Conservation (phyloP, 2,797 vertebrate genomes). For the Semaprochilodus insignis region DNA sequence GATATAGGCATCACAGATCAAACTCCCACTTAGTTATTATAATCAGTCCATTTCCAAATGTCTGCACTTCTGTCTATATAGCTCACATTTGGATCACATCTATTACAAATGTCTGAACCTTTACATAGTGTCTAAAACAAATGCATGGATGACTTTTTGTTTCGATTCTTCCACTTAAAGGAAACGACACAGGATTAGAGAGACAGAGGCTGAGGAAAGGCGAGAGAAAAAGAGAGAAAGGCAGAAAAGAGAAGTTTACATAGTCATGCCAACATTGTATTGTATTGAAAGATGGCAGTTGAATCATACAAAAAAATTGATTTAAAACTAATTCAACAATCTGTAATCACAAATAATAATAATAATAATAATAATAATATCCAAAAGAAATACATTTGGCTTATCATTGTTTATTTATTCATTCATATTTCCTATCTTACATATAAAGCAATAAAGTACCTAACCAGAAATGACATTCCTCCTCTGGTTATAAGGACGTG, state of each 20-base stretch:
- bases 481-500: conserved; percentile 35
- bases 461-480: conserved; percentile 65
- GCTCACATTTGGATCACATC: conserved; percentile 66
- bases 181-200: conserved; percentile 67
- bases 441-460: conserved; percentile 60
- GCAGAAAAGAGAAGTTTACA: conserved; percentile 61
- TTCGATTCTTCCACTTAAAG: conserved; percentile 77
- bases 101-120: conserved; percentile 63
- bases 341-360: conserved; percentile 60
- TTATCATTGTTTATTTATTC: conserved; percentile 80
- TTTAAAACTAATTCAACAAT: conserved; percentile 61
- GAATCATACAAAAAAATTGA: conserved; percentile 73
- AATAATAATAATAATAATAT: conserved; percentile 72
- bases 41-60: conserved; percentile 63
- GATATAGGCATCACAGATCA: conserved; percentile 72
- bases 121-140: conserved; percentile 39
- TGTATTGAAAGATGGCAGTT: conserved; percentile 78
- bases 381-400: conserved; percentile 81
- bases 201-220: conserved; percentile 59
- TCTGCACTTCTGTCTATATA: conserved; percentile 53
- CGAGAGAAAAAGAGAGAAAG: conserved; percentile 51
- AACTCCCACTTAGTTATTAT: conserved; percentile 66
- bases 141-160: conserved; percentile 55
- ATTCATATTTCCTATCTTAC: conserved; percentile 71
- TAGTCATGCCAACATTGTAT: conserved; percentile 72